Evolutionary conservation across 1,140 invertebrate genomes (phyloP).

Genomic region (Leptinotarsa defecta): DNA sequence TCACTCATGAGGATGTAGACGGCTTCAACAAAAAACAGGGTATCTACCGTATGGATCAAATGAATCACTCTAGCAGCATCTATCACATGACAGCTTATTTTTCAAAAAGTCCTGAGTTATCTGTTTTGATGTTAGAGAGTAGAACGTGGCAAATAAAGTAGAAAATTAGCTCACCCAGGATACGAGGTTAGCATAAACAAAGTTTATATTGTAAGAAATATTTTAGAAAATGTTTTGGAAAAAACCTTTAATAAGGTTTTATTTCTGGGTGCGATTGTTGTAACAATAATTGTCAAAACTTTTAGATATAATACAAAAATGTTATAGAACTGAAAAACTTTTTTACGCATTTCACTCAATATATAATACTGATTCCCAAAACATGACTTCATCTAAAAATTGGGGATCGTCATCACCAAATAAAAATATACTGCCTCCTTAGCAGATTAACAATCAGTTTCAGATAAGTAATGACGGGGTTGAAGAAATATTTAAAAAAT

Average conservation of each 20-base stretch:
- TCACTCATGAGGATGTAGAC: background rate
- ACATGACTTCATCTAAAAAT: too few relatives aligned
- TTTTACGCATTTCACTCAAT: too few relatives aligned
- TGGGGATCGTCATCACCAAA: background rate
- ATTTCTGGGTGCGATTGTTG: background rate
- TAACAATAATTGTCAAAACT: background rate
- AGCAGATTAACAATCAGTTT: too few relatives aligned
- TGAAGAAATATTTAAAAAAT: too few relatives aligned
- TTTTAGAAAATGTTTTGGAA: background rate
- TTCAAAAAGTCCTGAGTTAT: background rate
- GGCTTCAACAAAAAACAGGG: slow-evolving; percentile 5
- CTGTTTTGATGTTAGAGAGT: slow-evolving; percentile 22
- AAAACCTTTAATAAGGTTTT: background rate
- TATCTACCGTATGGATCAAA: background rate
- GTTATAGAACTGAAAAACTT: too few relatives aligned
- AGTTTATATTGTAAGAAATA: background rate
- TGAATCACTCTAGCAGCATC: background rate
- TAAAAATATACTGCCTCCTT: too few relatives aligned
- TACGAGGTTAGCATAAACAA: background rate
- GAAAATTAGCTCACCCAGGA: background rate
- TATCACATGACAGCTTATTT: background rate
- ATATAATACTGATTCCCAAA: too few relatives aligned
- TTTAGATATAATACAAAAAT: background rate
- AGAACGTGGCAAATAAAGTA: background rate
- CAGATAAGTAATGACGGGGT: too few relatives aligned